Evolutionary conservation across 2,797 vertebrate genomes (phyloP), one percentile per base, ranked within the genome.

Genomic region (Coracias cyanogaster): DNA sequence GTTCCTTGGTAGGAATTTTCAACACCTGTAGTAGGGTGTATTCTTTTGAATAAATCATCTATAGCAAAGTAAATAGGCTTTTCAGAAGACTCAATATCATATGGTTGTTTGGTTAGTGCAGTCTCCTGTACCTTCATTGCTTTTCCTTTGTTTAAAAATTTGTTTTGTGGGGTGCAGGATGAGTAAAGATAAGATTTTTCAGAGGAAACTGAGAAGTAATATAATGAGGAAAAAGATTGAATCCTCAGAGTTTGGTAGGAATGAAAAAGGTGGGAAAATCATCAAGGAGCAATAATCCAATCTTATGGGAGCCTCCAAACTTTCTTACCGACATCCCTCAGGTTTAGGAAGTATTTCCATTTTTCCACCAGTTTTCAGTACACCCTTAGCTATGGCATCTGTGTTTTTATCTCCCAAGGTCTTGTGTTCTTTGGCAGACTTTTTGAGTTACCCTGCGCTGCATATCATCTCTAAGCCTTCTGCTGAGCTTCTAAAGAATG

Each of bases 371-470:
- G 90, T 96, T 96, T 95, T 95, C 90, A 92, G 46, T 93, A 93
- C 80, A 94, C 74, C 76, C 86, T 81, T 80, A 86, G 33, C 82
- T 82, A 28, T 92, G 92, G 79, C 91, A 91, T 96, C 85, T 93
- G 78, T 97, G 82, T 93, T 96, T 97, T 87, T 93, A 81, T 96
- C 79, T 95, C 84, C 89, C 51, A 85, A 93, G 89, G 89, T 89
- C 93, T 93, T 92, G 78, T 91, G 86, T 93, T 94, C 89, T 95
- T 96, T 95, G 92, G 84, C 92, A 96, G 93, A 84, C 84, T 92
- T 86, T 43, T 71, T 85, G 83, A 95, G 90, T 93, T 87, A 87
- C 79, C 72, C 74, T 91, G 91, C 72, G 81, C 67, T 82, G 41
- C 0, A 8, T 85, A 89, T 85, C 86, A 74, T 92, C 74, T 78